Conservation (phyloP, 92 coral and sea anemone genomes). For the Hydrozoanthus gracilis region DNA sequence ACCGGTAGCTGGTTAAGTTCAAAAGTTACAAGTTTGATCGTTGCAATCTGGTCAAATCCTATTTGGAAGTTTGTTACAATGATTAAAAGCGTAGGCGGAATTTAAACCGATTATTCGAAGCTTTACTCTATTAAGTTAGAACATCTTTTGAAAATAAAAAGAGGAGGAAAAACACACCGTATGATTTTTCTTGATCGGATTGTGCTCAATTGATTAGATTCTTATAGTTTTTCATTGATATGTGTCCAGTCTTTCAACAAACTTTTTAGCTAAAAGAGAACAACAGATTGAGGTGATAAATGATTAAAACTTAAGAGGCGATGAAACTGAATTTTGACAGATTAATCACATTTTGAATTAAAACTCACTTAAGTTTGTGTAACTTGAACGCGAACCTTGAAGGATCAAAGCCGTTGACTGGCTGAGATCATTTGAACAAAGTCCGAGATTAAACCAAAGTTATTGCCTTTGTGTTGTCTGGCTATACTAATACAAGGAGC, state of each 20-base stretch:
- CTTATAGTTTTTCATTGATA: not conserved
- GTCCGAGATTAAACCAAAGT: not conserved
- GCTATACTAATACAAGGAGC: not conserved
- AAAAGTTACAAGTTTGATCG: no score
- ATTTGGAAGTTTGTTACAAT: no score
- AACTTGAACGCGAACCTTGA: not conserved
- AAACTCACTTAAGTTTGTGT: not conserved
- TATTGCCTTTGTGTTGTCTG: not conserved
- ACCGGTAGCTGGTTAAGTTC: no score
- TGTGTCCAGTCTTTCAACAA: conserved; percentile 8
- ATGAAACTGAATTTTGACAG: not conserved
- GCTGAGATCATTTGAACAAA: no score
- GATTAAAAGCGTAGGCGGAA: no score
- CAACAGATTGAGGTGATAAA: not conserved
- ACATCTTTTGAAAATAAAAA: no score
- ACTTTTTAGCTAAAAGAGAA: not conserved
- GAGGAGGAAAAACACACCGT: not conserved
- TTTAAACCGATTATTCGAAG: no score
- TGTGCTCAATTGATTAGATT: not conserved
- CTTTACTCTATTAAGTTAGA: no score
- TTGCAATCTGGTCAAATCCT: no score
- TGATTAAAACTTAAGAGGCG: not conserved
- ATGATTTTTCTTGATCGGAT: not conserved
- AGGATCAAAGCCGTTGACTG: not conserved
- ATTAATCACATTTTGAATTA: not conserved